Base-by-base conservation (phyloP, 2,888 invertebrate species). In the Cheilosia vulpina region DNA sequence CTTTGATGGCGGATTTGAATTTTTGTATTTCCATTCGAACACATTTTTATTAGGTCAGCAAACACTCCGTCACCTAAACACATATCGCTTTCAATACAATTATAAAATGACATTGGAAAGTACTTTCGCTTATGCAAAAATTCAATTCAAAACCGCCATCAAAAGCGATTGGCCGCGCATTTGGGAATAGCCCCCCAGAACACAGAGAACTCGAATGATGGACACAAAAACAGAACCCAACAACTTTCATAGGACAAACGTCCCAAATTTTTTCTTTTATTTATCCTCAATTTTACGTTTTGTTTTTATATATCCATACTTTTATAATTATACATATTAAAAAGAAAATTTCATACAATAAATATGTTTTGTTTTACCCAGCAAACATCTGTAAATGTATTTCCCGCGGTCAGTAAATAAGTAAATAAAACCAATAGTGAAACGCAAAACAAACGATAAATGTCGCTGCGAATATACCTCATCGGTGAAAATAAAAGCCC, bases 321-420 rank as follows among this genome's bases (percentile, higher is more conserved):
- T 71, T 27, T 27, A 6, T 65, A 69, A 71, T 63, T 53, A 69
- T 62, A 78, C 68, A 69, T 62, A 69, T 58, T 68, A 68, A 83
- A 75, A 65, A 79, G 73, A 69, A 47, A 17, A 79, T 69, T 55
- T 75, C 75, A 79, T 65, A 84, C 69, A 73, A 84, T 69, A 79
- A 79, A 84, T 79, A 79, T 79, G 65, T 75, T 76, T 71, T 75
- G 65, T 79, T 68, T 69, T 79, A 62, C 50, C 45, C 55, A 62
- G 55, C 45, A 53, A 43, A 34, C 66, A 38, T 11, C 27, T 7
- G 6, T 17, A 45, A 21, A 50, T 73, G n/a, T 72, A 52, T 55
- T 19, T 34, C 53, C 55, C 11, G 31, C 55, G 19, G 5, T 62
- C 50, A 60, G 41, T 52, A 34, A 57, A 27, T 38, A 55, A 73